phyloP scores from a whole-genome alignment of 2,888 invertebrate genomes.

The Metopia argyrocephala region DNA sequence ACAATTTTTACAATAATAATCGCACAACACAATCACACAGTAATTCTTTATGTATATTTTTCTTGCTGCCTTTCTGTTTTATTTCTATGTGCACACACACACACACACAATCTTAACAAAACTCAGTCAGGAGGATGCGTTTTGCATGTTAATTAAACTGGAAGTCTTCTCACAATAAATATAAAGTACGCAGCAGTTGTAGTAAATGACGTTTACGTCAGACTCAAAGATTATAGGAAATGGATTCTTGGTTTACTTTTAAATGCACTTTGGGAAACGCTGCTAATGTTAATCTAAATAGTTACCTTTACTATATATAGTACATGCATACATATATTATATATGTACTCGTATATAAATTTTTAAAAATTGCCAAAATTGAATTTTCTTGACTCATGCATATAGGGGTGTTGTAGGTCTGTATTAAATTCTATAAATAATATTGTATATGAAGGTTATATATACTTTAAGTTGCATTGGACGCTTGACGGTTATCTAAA shows the following conservation, averaged over 20 bases:
- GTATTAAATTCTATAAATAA: too few species aligned
- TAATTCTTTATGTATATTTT: constrained; percentile 14
- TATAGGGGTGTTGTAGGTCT: too few species aligned
- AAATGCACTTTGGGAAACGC: constrained; percentile 24
- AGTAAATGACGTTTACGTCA: background rate
- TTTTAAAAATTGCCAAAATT: too few species aligned
- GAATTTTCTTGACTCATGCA: too few species aligned
- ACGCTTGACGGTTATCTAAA: too few species aligned
- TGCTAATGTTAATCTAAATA: background rate
- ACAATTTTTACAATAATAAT: constrained; percentile 26
- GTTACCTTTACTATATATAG: constrained; percentile 9
- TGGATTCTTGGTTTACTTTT: background rate
- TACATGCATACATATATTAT: too few species aligned
- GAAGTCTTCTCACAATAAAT: background rate
- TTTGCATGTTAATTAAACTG: constrained; percentile 43
- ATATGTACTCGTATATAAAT: too few species aligned
- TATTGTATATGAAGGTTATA: too few species aligned
- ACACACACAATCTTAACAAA: background rate
- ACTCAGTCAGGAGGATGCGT: constrained; percentile 30
- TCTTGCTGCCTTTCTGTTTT: background rate
- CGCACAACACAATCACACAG: constrained; percentile 30
- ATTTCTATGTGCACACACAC: background rate
- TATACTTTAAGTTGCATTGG: too few species aligned
- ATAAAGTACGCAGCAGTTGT: background rate
- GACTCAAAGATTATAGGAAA: constrained; percentile 37